Base-by-base conservation (phyloP, 64 coral and sea anemone species). In the Montipora foliosa region DNA sequence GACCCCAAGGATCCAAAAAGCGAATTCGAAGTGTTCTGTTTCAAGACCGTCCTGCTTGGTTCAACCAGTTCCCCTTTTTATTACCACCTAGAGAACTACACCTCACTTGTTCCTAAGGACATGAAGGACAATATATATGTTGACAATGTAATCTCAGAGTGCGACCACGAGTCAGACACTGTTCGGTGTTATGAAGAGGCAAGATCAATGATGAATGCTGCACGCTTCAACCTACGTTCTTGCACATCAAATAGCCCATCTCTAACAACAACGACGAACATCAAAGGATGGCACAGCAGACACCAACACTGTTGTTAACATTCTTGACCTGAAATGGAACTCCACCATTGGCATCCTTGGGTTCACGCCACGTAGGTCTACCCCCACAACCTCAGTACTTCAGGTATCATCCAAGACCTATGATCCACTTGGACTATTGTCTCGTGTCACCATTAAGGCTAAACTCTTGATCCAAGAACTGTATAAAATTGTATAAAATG, bases 81-180 rank as follows among this genome's bases (percentile, higher is more conserved):
- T 25, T 4, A 50, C 16, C 76, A 93, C 16, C 81, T 93, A 5
- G 81, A 93, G 5, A 49, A 22, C 69, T 48, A 82, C 62, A 72
- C 17, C 20, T 19, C 81, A 87, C 91, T 72, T 51, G 57, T 93
- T 1, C 46, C 66, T 12, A 46, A 44, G 29, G 91, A 93, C 82
- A 87, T 93, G 82, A 93, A 46, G 62, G 74, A 93, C 9, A 93
- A 87, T 25, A 44, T 93, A 12, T 93, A 93, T 87, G 91, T 87
- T 2, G 91, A 78, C 48, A 87, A 93, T 75, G 77, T 87, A 24
- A 93, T 93, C 8, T 67, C 91, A 5, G 91, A 73, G 5, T 45
- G 70, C 17, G 80, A 92, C 25, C 22, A 44, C 20, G 79, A 92
- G 19, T 12, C 11, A 0, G 91, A 91, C 1, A 17, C 37, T 19